These are phyloP conservation scores for Uropetala carovei DNA, from an alignment of 2,888 invertebrate genomes.

Conservation along the genomic window DNA sequence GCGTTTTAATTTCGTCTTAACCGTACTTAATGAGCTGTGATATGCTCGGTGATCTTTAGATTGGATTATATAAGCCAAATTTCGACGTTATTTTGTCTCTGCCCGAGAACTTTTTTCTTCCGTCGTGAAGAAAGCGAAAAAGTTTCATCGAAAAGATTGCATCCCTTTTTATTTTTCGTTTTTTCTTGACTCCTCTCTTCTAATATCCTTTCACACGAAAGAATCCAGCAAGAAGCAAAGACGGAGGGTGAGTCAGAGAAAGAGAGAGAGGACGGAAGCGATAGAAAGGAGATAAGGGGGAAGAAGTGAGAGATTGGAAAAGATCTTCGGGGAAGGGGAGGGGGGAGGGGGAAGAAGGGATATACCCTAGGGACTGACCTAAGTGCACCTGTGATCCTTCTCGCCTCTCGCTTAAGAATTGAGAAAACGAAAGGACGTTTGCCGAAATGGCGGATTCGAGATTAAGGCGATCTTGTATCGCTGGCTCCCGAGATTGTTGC, in stretches of 20 bases:
- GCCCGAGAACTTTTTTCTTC: too few relatives aligned
- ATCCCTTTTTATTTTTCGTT: not conserved
- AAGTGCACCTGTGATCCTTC: not conserved
- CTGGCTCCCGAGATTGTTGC: too few relatives aligned
- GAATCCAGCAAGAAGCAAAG: constrained; percentile 9
- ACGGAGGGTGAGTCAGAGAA: too few relatives aligned
- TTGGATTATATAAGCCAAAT: too few relatives aligned
- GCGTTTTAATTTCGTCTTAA: too few relatives aligned
- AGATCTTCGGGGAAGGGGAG: not conserved
- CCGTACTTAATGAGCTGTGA: too few relatives aligned
- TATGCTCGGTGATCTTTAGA: too few relatives aligned
- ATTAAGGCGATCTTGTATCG: not conserved
- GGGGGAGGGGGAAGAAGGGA: not conserved
- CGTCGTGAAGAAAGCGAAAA: not conserved
- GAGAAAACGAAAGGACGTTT: not conserved
- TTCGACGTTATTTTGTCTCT: too few relatives aligned
- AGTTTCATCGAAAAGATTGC: not conserved
- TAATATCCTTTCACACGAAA: not conserved
- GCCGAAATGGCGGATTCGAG: not conserved
- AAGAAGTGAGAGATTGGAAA: not conserved
- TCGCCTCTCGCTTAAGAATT: not conserved
- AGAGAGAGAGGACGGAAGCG: too few relatives aligned
- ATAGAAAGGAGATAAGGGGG: not conserved
- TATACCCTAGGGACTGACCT: not conserved
- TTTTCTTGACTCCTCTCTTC: not conserved